phyloP scores from a whole-genome alignment of 2,797 vertebrate species.

The Echeneis naucrates region DNA sequence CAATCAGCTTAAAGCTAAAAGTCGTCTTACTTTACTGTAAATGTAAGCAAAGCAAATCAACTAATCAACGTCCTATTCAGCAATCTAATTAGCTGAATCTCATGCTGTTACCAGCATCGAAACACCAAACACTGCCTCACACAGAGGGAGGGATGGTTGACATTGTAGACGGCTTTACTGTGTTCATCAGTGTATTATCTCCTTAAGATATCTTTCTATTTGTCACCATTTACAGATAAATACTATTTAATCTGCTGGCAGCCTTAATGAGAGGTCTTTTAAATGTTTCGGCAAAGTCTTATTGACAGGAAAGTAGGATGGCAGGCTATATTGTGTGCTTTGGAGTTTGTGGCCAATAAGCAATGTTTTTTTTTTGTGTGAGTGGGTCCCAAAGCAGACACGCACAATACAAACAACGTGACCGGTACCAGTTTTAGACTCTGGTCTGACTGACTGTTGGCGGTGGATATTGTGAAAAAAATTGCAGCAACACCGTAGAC shows the following conservation, averaged over 20 bases:
- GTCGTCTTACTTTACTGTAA: not conserved
- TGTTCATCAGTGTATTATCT: too few relatives aligned
- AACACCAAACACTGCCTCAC: constrained; percentile 1
- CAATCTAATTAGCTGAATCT: constrained; percentile 18
- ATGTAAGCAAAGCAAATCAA: constrained; percentile 1
- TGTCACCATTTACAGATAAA: not conserved
- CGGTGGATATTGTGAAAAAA: not conserved
- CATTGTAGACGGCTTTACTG: too few relatives aligned
- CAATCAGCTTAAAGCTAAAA: constrained; percentile 14
- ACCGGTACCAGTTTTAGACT: not conserved
- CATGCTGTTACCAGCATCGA: constrained; percentile 14
- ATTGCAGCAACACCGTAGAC: not conserved
- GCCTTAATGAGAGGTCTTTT: not conserved
- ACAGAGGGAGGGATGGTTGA: not conserved
- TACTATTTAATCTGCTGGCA: too few relatives aligned
- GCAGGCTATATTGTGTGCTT: not conserved
- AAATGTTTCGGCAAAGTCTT: not conserved
- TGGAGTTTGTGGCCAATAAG: not conserved
- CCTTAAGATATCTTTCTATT: too few relatives aligned
- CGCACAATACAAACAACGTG: not conserved
- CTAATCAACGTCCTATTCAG: constrained; percentile 29
- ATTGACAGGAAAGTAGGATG: not conserved
- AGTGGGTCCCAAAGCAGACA: too few relatives aligned
- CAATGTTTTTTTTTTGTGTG: too few relatives aligned
- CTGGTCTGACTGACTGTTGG: not conserved